Evolutionary conservation across 2,113 vertebrate species (phyloP).

Genomic region (Scortum barcoo): DNA sequence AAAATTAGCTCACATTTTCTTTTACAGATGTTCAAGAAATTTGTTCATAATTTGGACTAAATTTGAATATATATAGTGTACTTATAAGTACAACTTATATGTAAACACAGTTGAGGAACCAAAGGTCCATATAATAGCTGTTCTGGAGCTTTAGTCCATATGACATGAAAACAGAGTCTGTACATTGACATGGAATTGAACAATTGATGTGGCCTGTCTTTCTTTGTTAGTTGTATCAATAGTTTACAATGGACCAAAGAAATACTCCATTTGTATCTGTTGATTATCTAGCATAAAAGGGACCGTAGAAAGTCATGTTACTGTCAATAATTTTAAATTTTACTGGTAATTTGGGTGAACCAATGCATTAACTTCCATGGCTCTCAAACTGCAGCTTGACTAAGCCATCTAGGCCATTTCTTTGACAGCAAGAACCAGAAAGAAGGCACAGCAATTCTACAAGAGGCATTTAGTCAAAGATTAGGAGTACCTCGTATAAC

Average conservation of each 20-base stretch:
- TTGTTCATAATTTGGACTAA: too few species aligned
- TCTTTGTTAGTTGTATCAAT: neutral
- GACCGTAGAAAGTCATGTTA: neutral
- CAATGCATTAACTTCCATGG: neutral
- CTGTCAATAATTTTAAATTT: constrained; percentile 3
- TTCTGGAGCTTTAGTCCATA: neutral
- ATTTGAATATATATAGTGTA: too few species aligned
- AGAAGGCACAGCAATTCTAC: neutral
- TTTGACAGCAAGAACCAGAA: neutral
- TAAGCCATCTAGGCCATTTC: neutral
- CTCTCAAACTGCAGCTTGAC: neutral
- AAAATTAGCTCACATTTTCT: too few species aligned
- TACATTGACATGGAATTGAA: neutral
- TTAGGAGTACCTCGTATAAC: neutral
- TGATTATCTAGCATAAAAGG: neutral
- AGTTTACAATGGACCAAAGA: neutral
- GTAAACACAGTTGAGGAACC: neutral
- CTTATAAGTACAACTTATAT: too few species aligned
- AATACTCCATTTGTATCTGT: neutral
- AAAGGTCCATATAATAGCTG: neutral
- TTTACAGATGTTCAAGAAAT: too few species aligned
- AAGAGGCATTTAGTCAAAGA: neutral
- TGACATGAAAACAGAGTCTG: neutral
- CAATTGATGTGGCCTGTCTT: neutral
- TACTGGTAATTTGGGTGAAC: neutral